Base-by-base conservation (phyloP, 2,888 invertebrate species). In the Ramazzottius varieornatus region DNA sequence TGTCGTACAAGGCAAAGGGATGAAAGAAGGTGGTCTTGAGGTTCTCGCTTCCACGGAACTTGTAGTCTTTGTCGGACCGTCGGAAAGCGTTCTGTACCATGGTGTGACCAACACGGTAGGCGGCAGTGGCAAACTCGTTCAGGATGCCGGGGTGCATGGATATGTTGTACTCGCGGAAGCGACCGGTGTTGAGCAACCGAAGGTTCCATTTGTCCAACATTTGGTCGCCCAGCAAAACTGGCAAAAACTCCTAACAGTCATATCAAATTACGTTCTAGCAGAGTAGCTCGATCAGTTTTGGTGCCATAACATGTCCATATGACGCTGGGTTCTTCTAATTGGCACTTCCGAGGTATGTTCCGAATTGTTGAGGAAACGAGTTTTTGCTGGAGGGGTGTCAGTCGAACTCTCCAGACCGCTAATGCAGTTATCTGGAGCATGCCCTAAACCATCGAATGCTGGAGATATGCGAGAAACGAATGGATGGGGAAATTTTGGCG, bases 1-100 rank as follows among this genome's bases (percentile, higher is more conserved):
- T 40, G 40, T 46, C 65, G 54, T 54, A 54, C 54, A 54, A 29
- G 13, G 54, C 54, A 24, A 54, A 54, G 4, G 54, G 54, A 29
- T 54, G 54, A 24, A 54, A 54, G 54, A 54, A 54, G 8, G 54
- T 54, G 54, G 54, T 24, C 24, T 54, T 54, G 29, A 54, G 54
- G 4, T 29, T 16, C 54, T 54, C 54, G 4, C 29, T 29, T 16
- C 54, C 54, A 8, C 54, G 54, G 54, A 54, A 54, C 54, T 54
- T 8, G 29, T 54, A 54, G 20, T 54, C 29, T 4, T 16, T 29
- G n/a, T 8, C 8, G 29, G 54, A 4, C 4, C 54, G 13, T 29
- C 54, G 13, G 54, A 54, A 54, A 4, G 4, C 29, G 29, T 54
- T 54, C n/a, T 16, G 54, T 29, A 54, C 54, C 54, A 54, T 54